Evolutionary conservation across 2,113 vertebrate genomes (phyloP), one percentile per base, ranked within the genome.

Genomic region (Archocentrus centrarchus): DNA sequence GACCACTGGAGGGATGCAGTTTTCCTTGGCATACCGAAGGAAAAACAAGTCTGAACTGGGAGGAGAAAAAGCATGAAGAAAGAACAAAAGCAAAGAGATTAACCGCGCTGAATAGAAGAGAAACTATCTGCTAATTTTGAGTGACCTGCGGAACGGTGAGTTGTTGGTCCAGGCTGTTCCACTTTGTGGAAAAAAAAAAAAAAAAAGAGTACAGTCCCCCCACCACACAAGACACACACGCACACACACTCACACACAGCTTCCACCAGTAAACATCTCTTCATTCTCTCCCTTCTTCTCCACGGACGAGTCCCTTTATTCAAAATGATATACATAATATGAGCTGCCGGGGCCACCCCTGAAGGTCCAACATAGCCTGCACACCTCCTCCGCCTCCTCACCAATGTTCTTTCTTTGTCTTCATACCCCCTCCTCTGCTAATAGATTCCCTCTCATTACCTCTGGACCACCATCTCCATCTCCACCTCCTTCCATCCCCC

Each of bases 381-480:
- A 37, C 79, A 61, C 70, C 68, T 73, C 86, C 78, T 83, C 80
- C 81, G 3, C 66, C 63, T 50, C 24, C 55, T 75, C 37, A 1
- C 61, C 18, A 22, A 59, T 80, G 59, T 59, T 88, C 57, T 79
- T 64, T 77, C 86, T 91, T 84, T 90, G 78, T 91, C 73, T 82
- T 84, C 70, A 73, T 60, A 27, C 11, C 77, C 81, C 63, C 53
- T 47, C 60, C 15, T 73, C 66, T 35, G 59, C 79, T 83, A 90
- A 93, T 82, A 94, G 58, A 92, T 88, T 90, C 87, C 77, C 70
- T 89, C 85, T 91, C 85, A 88, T 89, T 92, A 89, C 87, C 80
- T 77, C 91, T 68, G 55, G 81, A 92, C 85, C 83, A 75, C 75
- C 85, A 6, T 86, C 86, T 80, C 81, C 75, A 77, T 86, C 86